Evolutionary conservation across 2,797 vertebrate genomes (phyloP), one percentile per base, ranked within the genome.

Genomic region (Spinus pinus): DNA sequence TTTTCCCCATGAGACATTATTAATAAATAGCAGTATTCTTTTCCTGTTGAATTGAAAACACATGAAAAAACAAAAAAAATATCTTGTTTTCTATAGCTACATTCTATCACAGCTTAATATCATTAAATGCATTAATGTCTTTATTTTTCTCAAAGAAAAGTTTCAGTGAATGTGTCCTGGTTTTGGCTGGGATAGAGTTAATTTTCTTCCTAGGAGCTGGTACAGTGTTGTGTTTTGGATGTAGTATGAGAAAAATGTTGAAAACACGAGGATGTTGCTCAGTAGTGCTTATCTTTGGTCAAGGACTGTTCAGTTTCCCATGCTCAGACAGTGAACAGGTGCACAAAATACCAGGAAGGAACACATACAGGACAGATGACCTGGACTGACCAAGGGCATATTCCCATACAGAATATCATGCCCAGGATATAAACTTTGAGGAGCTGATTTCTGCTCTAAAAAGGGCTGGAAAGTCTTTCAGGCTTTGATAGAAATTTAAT

Each of bases 61-160:
- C 1, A 25, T n/a, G 12, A 15, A 58, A 51, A 51, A n/a, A 27
- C 9, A 46, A 9, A 62, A 62, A 9, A 1, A 2, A 9, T 1
- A 2, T 25, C 49, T 72, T 70, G 4, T n/a, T 88, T 88, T 77
- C 42, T 44, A 14, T 54, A 79, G 16, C 4, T 50, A 39, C 7
- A 16, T 70, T 83, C 12, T 77, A 49, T 66, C 28, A 70, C 6
- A 77, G 7, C 2, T 5, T n/a, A 60, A 37, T 66, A 54, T 17
- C 22, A 64, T 28, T 65, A 61, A 75, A 72, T 49, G 2, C 5
- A 65, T 53, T 41, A 54, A 62, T 21, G 6, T 66, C 25, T 51
- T 71, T 35, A 5, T 53, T 69, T 90, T 87, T 27, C 30, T 58
- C 35, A 41, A 41, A 58, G 18, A 12, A 61, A 46, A 33, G 14